Evolutionary conservation across 30 jellyfish, hydroid and myxozoan genomes (phyloP).

Genomic region (Pseudorhiza aurosa): DNA sequence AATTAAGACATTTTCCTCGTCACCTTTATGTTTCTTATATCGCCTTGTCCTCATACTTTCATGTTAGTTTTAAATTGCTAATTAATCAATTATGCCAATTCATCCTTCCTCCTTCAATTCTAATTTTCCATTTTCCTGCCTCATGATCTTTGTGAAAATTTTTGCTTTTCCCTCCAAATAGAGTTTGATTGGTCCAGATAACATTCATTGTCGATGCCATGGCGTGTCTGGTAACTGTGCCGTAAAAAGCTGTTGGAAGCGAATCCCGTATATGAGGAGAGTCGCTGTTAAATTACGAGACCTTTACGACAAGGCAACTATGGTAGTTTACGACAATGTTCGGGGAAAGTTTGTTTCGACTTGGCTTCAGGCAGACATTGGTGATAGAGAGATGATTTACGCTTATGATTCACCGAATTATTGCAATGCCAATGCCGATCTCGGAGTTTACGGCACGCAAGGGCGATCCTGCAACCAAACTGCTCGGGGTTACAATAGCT

Average conservation of each 20-base stretch:
- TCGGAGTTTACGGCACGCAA: constrained; percentile 71
- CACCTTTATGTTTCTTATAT: too few relatives aligned
- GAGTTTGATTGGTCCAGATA: constrained; percentile 56
- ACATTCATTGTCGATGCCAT: constrained; percentile 82
- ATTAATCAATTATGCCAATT: too few relatives aligned
- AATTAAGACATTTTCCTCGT: too few relatives aligned
- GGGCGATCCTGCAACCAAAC: constrained; percentile 78
- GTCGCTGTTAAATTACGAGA: constrained; percentile 35
- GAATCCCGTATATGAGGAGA: constrained; percentile 54
- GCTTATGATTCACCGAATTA: constrained; percentile 81
- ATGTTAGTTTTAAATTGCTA: too few relatives aligned
- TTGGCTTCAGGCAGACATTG: constrained; percentile 50
- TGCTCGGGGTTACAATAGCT: constrained; percentile 65
- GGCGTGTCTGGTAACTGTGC: constrained; percentile 91
- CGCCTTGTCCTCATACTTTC: too few relatives aligned
- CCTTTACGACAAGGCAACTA: constrained; percentile 63
- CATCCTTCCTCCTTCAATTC: too few relatives aligned
- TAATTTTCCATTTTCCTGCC: too few relatives aligned
- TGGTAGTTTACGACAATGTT: constrained; percentile 61
- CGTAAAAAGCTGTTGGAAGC: constrained; percentile 77
- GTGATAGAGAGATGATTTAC: constrained; percentile 38
- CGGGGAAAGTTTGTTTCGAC: constrained; percentile 46
- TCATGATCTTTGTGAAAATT: too few relatives aligned
- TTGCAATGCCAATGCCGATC: constrained; percentile 47
- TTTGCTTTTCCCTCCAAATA: not conserved